phyloP scores from a whole-genome alignment of 1,140 invertebrate genomes.

The Palaemon carinicauda region DNA sequence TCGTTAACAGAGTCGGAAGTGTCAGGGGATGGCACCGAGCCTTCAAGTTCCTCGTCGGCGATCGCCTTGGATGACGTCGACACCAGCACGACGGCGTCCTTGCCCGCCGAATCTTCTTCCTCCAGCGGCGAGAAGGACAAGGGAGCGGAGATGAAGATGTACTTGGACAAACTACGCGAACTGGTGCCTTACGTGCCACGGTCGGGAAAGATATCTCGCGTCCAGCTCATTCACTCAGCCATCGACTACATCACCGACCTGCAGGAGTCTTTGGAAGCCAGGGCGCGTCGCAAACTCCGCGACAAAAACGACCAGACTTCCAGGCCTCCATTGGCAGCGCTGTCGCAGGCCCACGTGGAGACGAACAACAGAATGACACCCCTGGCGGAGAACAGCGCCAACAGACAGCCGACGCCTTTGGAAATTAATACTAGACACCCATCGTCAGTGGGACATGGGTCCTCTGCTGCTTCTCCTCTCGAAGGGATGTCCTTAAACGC shows the following conservation, averaged over 20 bases:
- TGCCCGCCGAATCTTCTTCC: background rate
- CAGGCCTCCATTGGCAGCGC: conserved; percentile 25
- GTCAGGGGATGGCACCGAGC: background rate
- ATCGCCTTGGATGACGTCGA: no score
- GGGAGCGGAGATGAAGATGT: conserved; percentile 44
- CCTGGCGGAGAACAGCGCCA: background rate
- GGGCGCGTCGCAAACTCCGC: conserved; percentile 27
- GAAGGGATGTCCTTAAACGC: background rate
- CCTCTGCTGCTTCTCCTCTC: background rate
- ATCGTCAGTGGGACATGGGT: background rate
- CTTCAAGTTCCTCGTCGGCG: background rate
- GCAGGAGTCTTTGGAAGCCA: conserved; percentile 49
- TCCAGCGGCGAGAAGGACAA: background rate
- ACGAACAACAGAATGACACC: background rate
- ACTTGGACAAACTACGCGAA: conserved; percentile 50
- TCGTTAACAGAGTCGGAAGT: background rate
- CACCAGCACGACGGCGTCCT: background rate
- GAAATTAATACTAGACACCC: conserved; percentile 18
- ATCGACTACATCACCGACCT: conserved; percentile 58
- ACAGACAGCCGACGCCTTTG: conserved; percentile 5
- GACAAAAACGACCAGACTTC: conserved; percentile 20
- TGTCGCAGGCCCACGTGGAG: conserved; percentile 21
- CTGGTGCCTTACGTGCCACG: conserved; percentile 44
- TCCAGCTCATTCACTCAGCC: conserved; percentile 53
- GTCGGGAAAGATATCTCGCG: conserved; percentile 13